Evolutionary conservation across 2,888 invertebrate species (phyloP).

Genomic region (Mamestra brassicae): DNA sequence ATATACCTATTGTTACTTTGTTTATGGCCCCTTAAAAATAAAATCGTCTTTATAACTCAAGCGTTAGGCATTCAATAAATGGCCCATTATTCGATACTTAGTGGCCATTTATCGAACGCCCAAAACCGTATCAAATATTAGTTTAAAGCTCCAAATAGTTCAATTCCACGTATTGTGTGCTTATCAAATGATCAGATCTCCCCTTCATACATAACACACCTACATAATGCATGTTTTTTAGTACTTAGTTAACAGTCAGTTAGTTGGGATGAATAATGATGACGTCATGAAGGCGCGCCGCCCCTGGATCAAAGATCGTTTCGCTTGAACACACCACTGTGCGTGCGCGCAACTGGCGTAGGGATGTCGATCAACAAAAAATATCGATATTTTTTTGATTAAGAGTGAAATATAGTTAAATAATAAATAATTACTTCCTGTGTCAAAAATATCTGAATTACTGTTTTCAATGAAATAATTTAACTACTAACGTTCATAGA

Average conservation of each 20-base stretch:
- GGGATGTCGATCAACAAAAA: constrained; percentile 69
- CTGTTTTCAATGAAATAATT: background rate
- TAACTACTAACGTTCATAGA: background rate
- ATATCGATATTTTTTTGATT: constrained; percentile 32
- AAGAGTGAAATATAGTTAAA: constrained; percentile 33
- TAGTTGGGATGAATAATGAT: constrained; percentile 78
- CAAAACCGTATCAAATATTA: constrained; percentile 32
- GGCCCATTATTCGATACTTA: constrained; percentile 8
- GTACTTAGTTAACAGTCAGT: constrained; percentile 68
- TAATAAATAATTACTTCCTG: constrained; percentile 44
- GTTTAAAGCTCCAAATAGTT: constrained; percentile 36
- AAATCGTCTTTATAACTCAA: background rate
- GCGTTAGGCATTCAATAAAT: background rate
- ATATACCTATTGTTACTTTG: background rate
- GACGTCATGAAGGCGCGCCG: constrained; percentile 82
- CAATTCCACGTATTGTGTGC: constrained; percentile 42
- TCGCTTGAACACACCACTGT: constrained; percentile 77
- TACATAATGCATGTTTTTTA: constrained; percentile 65
- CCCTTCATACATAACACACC: constrained; percentile 61
- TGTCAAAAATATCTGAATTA: background rate
- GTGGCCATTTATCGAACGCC: background rate
- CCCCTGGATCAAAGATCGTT: constrained; percentile 83
- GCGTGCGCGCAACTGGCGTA: constrained; percentile 68
- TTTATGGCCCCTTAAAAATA: background rate
- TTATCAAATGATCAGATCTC: constrained; percentile 59